Base-by-base conservation (phyloP, 2,113 vertebrate species). In the Passerina amoena region DNA sequence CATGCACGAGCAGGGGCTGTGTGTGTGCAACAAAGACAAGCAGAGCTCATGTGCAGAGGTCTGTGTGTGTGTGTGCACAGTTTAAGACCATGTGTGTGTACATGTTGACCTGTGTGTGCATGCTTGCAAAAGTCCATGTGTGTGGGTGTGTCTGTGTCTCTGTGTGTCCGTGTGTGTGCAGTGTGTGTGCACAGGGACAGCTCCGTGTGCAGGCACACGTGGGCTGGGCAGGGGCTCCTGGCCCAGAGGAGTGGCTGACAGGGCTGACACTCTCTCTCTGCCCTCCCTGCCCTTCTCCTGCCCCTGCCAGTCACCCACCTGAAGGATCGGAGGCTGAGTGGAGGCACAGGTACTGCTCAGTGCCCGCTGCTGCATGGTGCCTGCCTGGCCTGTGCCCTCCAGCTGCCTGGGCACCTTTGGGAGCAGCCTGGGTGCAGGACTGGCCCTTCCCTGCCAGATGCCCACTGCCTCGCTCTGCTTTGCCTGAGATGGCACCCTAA, bases 261-360 rank as follows among this genome's bases (percentile, higher is more conserved):
- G 1, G 9, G 80, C 77, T 94, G 88, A 96, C 6, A 1, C 45
- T 92, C 48, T 96, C 54, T 96, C 64, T 95, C 86, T 96, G 89
- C 70, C 86, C 61, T 95, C 89, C 66, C 42, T 82, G 75, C 93
- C 98, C 94, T 97, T 94, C 97, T 97, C 97, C 97, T 92, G 93
- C 91, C 97, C 97, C 98, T 98, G 98, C 98, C 98, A 99, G 99
- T 99, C 92, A 98, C 99, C 14, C 98, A 99, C 98, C 98, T 99
- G 98, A 99, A 99, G 99, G 99, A 99, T 98, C 99, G 99, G 97
- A 99, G 99, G 98, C 98, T 99, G 98, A 99, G 99, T 98, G 99
- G 98, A 98, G 98, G 99, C 97, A 97, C 99, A 99, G 99, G 99
- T 99, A 99, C 97, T 7, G n/a, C 70, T 88, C 78, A 18, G 83